A percentile compares a stretch with the other conserved stretches of the same genome.
These are phyloP conservation scores for Vannuccia rotundouncinata DNA, from an alignment of 2,888 invertebrate species.

Conservation along the genomic window DNA sequence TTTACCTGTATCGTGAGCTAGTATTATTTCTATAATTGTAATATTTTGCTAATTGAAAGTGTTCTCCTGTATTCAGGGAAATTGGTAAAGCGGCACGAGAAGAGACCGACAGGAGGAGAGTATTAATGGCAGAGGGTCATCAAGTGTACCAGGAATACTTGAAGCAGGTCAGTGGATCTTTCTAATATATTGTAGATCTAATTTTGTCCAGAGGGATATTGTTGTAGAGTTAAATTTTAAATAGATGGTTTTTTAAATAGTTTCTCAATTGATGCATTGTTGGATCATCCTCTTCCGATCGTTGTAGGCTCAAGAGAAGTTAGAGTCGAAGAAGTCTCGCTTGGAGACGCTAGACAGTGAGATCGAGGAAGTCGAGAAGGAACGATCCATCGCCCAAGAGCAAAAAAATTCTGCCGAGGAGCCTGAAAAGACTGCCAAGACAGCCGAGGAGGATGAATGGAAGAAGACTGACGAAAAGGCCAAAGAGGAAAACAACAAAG, in stretches of 20 bases:
- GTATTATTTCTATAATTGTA: too few species aligned
- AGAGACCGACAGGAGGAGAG: constrained; percentile 66
- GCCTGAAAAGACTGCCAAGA: constrained; percentile 65
- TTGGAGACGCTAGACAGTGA: constrained; percentile 59
- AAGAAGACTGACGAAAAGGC: constrained; percentile 49
- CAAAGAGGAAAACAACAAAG: constrained; percentile 48
- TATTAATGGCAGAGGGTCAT: constrained; percentile 70
- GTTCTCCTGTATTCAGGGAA: constrained; percentile 62
- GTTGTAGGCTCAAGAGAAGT: neutral
- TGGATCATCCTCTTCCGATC: too few species aligned
- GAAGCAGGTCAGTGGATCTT: too few species aligned
- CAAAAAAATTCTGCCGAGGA: constrained; percentile 67
- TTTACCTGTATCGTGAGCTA: too few species aligned
- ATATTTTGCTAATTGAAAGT: too few species aligned
- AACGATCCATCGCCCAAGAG: constrained; percentile 47
- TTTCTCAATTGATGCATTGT: too few species aligned
- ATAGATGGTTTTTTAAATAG: too few species aligned
- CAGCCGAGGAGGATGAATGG: constrained; percentile 55
- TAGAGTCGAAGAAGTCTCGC: neutral
- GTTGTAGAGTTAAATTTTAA: too few species aligned
- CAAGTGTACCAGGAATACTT: constrained; percentile 47
- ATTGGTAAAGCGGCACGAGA: constrained; percentile 59
- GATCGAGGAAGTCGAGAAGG: constrained; percentile 69
- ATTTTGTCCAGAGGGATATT: too few species aligned
- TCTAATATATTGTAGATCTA: too few species aligned